Evolutionary conservation across 2,113 vertebrate species (phyloP).

Genomic region (Noctilio leporinus): DNA sequence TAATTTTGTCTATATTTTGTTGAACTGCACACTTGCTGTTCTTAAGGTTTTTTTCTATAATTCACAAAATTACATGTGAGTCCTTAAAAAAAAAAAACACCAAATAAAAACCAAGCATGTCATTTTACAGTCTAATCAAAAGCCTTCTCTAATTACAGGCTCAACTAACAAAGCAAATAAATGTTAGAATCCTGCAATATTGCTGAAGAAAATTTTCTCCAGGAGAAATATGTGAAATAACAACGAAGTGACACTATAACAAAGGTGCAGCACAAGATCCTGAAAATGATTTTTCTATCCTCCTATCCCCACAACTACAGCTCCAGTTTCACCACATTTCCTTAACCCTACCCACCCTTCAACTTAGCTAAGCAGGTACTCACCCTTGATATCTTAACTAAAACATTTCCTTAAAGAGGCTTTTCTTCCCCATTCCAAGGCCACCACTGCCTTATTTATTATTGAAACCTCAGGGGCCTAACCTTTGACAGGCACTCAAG

Average conservation of each 20-base stretch:
- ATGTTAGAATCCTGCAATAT: neutral
- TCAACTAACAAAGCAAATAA: conserved; percentile 23
- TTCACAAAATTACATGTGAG: neutral
- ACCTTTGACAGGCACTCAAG: neutral
- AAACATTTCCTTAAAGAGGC: neutral
- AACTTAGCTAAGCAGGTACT: neutral
- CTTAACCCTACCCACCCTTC: neutral
- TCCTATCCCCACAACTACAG: neutral
- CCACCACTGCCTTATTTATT: neutral
- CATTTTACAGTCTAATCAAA: neutral
- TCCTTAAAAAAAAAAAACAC: neutral
- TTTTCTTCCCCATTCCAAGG: neutral
- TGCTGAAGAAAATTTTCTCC: conserved; percentile 7
- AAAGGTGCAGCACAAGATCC: neutral
- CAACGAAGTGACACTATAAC: neutral
- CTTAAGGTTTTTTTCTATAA: neutral
- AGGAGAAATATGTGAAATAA: neutral
- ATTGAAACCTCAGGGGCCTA: neutral
- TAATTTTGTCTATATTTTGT: neutral
- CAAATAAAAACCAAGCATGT: neutral
- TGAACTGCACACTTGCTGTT: neutral
- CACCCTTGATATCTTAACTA: neutral
- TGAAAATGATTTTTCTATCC: neutral
- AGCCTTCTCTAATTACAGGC: neutral
- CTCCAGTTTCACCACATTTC: neutral